phyloP scores from a whole-genome alignment of 2,113 vertebrate genomes.

The Melierax canorus region DNA sequence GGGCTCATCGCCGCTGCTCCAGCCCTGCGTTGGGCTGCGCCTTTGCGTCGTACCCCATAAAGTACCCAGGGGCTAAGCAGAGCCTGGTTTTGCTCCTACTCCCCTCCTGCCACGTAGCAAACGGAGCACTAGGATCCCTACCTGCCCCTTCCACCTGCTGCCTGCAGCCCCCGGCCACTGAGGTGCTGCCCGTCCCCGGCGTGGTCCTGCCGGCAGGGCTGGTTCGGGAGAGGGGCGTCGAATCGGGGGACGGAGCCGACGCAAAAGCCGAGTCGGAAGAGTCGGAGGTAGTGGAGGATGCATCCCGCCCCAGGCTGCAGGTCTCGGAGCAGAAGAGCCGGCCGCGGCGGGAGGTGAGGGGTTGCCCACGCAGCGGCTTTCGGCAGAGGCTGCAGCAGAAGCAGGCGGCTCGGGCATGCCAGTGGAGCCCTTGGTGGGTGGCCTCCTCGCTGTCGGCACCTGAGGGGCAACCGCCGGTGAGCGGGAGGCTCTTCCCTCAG shows the following conservation, averaged over 20 bases:
- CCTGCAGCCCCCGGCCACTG: neutral
- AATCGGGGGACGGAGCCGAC: neutral
- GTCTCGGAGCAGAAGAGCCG: conserved; percentile 62
- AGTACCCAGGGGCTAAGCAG: neutral
- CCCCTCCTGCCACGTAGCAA: rapidly evolving
- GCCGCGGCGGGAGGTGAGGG: conserved; percentile 1
- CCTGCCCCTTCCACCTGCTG: neutral
- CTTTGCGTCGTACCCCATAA: rapidly evolving
- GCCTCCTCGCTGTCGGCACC: conserved; percentile 55
- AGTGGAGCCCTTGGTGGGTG: conserved; percentile 62
- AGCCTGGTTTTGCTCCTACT: neutral
- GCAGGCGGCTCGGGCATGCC: conserved; percentile 61
- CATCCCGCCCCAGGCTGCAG: conserved; percentile 24
- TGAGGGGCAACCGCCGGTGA: neutral
- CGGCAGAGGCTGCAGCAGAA: conserved; percentile 65
- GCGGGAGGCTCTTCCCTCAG: neutral
- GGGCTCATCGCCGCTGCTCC: rapidly evolving
- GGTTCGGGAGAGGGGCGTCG: neutral
- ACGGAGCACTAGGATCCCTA: neutral
- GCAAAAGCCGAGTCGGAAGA: conserved; percentile 56
- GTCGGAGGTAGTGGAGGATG: neutral
- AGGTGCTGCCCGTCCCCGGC: neutral
- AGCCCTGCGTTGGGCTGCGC: neutral
- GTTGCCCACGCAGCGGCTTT: conserved; percentile 39
- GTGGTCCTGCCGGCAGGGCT: neutral